Evolutionary conservation across 2,888 invertebrate species (phyloP), one percentile per base, ranked within the genome.

Genomic region (Leptinotarsa peninsularis): DNA sequence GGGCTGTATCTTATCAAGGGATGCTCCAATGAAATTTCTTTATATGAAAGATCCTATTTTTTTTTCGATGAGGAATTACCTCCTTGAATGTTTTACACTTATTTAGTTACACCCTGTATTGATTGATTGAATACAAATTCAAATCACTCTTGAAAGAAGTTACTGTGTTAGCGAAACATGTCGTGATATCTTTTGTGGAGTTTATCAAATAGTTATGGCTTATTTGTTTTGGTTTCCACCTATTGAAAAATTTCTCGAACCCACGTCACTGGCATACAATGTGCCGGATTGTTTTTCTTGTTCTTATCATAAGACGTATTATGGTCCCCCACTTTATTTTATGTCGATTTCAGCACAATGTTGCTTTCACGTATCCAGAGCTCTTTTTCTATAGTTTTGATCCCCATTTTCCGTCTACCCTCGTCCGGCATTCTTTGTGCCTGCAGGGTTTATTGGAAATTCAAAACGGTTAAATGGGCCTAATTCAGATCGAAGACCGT

Each of bases 321-420:
- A 84, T 82, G 80, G 74, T 76, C 73, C 78, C 78, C 76, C 77
- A 84, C 84, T 85, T 84, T 84, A 84, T 85, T 86, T 86, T 85
- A 85, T 86, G 86, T 84, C 86, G 85, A 85, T 85, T 84, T 85
- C 86, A 85, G 86, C 86, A 85, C 84, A 85, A 84, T 83, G 83
- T 83, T 81, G 80, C 74, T 54, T 58, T 68, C 78, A 82, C 80
- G 79, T 79, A 81, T 80, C 76, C 81, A 74, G 23, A 10, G 70
- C 76, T 75, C 43, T 58, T n/a, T 76, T 79, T 74, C 58, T 74
- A 75, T 68, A 75, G 75, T 71, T 72, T 75, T 75, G 78, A 67
- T 72, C 68, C 50, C 69, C 72, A 73, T 72, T 56, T 54, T 33
- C 72, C 70, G 15, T 49, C n/a, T 52, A 58, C 49, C 58, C 60